These are phyloP conservation scores for Zaprionus lineosus DNA, from an alignment of 2,888 invertebrate species.

Conservation along the genomic window DNA sequence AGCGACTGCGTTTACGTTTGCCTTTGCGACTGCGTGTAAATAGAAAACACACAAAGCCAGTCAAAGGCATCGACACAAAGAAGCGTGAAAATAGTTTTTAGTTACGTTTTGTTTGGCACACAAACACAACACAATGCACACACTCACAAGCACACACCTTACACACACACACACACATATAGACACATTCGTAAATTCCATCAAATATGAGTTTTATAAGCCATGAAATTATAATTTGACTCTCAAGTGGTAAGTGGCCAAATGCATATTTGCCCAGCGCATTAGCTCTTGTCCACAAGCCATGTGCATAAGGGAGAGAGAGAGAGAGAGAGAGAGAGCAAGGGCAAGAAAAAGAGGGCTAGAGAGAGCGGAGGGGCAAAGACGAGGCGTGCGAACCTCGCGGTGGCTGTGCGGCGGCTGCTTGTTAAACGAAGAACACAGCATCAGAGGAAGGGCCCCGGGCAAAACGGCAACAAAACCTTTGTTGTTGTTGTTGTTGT, in stretches of 20 bases:
- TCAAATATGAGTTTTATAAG: constrained; percentile 77
- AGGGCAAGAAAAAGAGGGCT: not conserved
- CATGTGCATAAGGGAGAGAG: not conserved
- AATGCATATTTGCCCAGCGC: constrained; percentile 64
- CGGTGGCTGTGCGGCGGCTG: constrained; percentile 21
- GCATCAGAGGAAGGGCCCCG: constrained; percentile 13
- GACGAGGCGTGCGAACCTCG: constrained; percentile 66
- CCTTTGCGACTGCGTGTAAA: constrained; percentile 66
- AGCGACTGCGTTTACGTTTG: too few relatives aligned
- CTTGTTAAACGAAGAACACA: constrained; percentile 38
- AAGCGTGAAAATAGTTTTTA: constrained; percentile 76
- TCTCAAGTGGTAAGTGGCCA: constrained; percentile 72
- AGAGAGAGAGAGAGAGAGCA: not conserved
- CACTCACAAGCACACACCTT: constrained; percentile 13
- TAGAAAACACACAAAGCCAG: constrained; percentile 56
- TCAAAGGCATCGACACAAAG: constrained; percentile 58
- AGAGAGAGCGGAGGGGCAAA: constrained; percentile 3
- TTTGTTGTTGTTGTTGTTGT: too few relatives aligned
- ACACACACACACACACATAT: not conserved
- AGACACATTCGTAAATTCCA: constrained; percentile 56
- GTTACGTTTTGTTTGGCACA: constrained; percentile 74
- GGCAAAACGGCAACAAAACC: constrained; percentile 33
- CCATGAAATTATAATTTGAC: constrained; percentile 77
- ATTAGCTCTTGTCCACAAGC: constrained; percentile 62
- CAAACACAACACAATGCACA: constrained; percentile 25